Conservation (phyloP, 1,140 invertebrate species). For the Cardiocondyla obscurior region DNA sequence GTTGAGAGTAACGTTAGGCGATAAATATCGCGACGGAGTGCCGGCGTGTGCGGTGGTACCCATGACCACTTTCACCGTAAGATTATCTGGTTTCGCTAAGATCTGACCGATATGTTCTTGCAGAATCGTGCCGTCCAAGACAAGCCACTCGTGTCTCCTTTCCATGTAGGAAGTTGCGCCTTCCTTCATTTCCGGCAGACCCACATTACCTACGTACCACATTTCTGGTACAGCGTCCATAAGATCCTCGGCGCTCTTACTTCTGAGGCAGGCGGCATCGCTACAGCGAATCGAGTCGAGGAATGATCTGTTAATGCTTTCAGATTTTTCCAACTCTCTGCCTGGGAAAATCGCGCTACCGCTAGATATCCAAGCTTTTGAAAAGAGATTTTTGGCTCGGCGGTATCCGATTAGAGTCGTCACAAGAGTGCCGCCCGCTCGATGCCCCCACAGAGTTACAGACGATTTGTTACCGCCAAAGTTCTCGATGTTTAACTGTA, state of each 20-base stretch:
- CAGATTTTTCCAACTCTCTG: conserved; percentile 85
- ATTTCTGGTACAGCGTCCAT: conserved; percentile 87
- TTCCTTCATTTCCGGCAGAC: conserved; percentile 86
- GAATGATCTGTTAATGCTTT: conserved; percentile 86
- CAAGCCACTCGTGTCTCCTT: conserved; percentile 89
- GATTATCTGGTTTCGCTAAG: conserved; percentile 82
- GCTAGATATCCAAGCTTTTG: conserved; percentile 90
- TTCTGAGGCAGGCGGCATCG: conserved; percentile 86
- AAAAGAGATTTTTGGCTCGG: conserved; percentile 86
- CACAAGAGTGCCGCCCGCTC: conserved; percentile 91
- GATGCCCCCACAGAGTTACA: conserved; percentile 92
- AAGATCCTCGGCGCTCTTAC: conserved; percentile 86
- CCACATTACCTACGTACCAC: conserved; percentile 87
- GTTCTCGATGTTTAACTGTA: conserved; percentile 90
- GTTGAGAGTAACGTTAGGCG: conserved; percentile 86
- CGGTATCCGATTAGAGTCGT: conserved; percentile 87
- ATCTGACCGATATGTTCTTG: conserved; percentile 86
- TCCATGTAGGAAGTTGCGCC: conserved; percentile 77
- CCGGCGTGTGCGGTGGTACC: conserved; percentile 90
- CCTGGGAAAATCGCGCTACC: conserved; percentile 88
- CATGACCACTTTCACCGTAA: conserved; percentile 86
- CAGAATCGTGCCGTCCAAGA: conserved; percentile 88
- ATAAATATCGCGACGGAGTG: conserved; percentile 85
- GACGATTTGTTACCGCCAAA: conserved; percentile 91
- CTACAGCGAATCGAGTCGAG: conserved; percentile 84